phyloP scores from a whole-genome alignment of 2,113 vertebrate species.

The Alethe diademata region DNA sequence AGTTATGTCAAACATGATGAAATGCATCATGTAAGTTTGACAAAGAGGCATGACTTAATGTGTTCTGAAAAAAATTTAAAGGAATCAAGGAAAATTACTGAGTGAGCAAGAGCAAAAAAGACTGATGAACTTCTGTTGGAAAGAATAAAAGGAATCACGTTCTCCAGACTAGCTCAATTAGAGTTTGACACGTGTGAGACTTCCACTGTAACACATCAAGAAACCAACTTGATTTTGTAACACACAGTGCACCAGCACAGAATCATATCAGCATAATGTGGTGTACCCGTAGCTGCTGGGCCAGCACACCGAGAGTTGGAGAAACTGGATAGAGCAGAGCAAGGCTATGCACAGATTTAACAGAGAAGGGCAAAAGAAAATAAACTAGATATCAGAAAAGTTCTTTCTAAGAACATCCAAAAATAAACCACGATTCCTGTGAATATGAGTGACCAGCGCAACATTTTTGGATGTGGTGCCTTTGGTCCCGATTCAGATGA shows the following conservation, averaged over 20 bases:
- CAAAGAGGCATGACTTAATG: slow-evolving; percentile 27
- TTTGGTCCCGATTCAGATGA: neutral
- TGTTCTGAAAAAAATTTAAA: neutral
- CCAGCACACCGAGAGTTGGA: too few relatives aligned
- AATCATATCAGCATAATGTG: neutral
- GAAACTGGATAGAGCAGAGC: neutral
- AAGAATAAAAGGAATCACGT: neutral
- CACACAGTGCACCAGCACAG: fast-evolving
- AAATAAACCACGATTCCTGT: neutral
- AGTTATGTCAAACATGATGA: slow-evolving; percentile 44
- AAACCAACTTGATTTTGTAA: neutral
- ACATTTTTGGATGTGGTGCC: neutral
- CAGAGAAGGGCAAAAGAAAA: neutral
- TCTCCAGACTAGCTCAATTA: neutral
- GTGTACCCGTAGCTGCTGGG: neutral
- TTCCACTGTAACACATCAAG: neutral
- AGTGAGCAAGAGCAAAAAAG: neutral
- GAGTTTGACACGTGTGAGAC: neutral
- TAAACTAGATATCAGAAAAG: neutral
- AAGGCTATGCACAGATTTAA: neutral
- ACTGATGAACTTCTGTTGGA: neutral
- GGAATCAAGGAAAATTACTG: neutral
- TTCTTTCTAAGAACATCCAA: neutral
- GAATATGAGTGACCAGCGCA: neutral
- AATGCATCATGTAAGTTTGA: slow-evolving; percentile 47